Evolutionary conservation across 2,113 vertebrate species (phyloP), one percentile per base, ranked within the genome.

Genomic region (Phylloscopus whistleri): DNA sequence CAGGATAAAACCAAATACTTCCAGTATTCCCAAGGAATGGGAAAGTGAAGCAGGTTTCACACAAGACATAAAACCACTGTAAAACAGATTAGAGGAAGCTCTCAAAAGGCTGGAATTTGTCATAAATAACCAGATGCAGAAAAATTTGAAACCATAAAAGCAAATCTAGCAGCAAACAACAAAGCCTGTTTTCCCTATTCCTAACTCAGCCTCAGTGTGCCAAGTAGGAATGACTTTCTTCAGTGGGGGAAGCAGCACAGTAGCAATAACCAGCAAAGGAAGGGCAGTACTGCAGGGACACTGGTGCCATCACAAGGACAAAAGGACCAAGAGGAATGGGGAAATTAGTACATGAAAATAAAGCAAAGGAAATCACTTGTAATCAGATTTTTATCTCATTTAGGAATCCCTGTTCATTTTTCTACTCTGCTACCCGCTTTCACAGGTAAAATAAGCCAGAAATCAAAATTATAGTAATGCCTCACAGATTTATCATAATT

Each of bases 311-410:
- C 56, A 12, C 12, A 84, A 83, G 77, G 87, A 84, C 64, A 63
- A 43, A 59, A 87, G 21, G 46, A 63, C 18, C 31, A 74, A 59
- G 56, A 85, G 27, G 33, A 89, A 86, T 16, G 20, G 28, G 41
- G 44, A 95, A 95, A 87, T 55, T 58, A 70, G 15, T 69, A 30
- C 10, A 60, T 24, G 23, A 84, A 89, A 83, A 87, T 77, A 63
- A 55, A 77, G 92, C 41, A 70, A 83, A 67, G 81, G 27, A 82
- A 93, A 83, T 85, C 11, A 48, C 35, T 93, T 56, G 28, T 85
- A 89, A 92, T 93, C 27, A 30, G 43, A 86, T 96, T 95, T 94
- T 94, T 43, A 51, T 68, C 76, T 80, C 43, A 52, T 80, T 93
- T 86, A 81, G 66, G 28, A 52, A 11, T 44, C 33, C 21, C 26